Evolutionary conservation across 2,888 invertebrate genomes (phyloP).

Genomic region (Invenusta paracnida): DNA sequence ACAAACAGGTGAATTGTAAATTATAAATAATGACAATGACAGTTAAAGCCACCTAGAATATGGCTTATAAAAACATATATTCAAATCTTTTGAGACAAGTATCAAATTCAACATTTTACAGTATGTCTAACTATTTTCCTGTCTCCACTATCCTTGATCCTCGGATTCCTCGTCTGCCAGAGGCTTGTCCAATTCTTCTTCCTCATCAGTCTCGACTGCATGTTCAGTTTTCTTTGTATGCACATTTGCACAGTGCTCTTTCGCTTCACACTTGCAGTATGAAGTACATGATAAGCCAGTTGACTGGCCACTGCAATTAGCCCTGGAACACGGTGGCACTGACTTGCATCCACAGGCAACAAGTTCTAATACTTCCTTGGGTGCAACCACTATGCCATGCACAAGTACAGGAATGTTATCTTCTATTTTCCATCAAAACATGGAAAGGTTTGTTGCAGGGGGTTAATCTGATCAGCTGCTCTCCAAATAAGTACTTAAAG

Average conservation of each 20-base stretch:
- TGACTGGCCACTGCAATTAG: background rate
- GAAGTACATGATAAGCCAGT: constrained; percentile 5
- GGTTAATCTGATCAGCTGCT: background rate
- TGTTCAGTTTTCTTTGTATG: constrained; percentile 15
- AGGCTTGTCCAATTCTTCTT: background rate
- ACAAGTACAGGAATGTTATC: constrained; percentile 4
- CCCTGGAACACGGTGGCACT: constrained; percentile 13
- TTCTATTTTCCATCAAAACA: no score
- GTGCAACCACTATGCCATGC: constrained; percentile 6
- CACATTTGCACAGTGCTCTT: constrained; percentile 3
- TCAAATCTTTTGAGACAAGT: constrained; percentile 19
- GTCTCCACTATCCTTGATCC: background rate
- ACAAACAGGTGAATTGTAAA: constrained; percentile 15
- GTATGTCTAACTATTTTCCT: constrained; percentile 9
- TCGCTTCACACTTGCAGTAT: constrained; percentile 17
- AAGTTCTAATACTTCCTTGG: background rate
- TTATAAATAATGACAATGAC: background rate
- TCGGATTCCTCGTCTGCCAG: constrained; percentile 15
- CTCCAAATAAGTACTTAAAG: background rate
- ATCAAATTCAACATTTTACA: constrained; percentile 25
- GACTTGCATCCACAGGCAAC: constrained; percentile 11
- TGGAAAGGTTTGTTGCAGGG: no score
- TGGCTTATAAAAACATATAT: background rate
- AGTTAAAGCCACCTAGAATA: constrained; percentile 11
- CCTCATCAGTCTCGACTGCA: constrained; percentile 6